Base-by-base conservation (phyloP, 2,113 vertebrate species). In the Polyodon spathula region DNA sequence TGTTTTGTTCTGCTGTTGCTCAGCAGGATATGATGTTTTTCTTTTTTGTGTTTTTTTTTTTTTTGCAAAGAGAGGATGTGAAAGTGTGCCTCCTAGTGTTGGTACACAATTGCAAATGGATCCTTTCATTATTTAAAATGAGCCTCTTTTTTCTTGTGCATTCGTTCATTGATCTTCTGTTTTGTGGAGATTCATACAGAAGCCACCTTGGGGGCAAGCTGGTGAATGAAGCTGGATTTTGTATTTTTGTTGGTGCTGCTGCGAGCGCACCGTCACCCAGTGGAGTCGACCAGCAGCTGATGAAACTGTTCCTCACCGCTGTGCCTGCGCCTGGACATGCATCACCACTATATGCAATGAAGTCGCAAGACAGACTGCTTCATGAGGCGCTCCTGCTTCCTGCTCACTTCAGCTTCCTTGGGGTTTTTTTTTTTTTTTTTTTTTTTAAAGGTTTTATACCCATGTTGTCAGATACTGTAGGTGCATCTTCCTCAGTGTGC, bases 271-370 rank as follows among this genome's bases (percentile, higher is more conserved):
- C 74, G 79, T 79, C 73, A 81, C 74, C 79, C 78, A 84, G 85
- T 70, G 78, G 82, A 73, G 75, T 76, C 84, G 82, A 84, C 86
- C 81, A 76, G 82, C 71, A 84, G 86, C 87, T 89, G 75, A 66
- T 80, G 71, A 73, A 66, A 89, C 90, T 91, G 89, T 91, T 92
- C 78, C 85, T 90, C 86, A 93, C 93, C 93, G 82, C 88, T 88
- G 92, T 97, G 94, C 93, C 94, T 97, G 87, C 64, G 77, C 88
- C 81, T 78, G 82, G 85, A 87, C 78, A 75, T 67, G 44, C 80
- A 79, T 27, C 46, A 71, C 74, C 83, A 79, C 86, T 81, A 82
- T 80, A 77, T 76, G 80, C 86, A 91, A 90, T 84, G 82, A 76
- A 66, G 56, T 61, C 52, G 62, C 55, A 59, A 54, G 60, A 16